phyloP scores from a whole-genome alignment of 1,140 invertebrate genomes.

The Solen grandis region DNA sequence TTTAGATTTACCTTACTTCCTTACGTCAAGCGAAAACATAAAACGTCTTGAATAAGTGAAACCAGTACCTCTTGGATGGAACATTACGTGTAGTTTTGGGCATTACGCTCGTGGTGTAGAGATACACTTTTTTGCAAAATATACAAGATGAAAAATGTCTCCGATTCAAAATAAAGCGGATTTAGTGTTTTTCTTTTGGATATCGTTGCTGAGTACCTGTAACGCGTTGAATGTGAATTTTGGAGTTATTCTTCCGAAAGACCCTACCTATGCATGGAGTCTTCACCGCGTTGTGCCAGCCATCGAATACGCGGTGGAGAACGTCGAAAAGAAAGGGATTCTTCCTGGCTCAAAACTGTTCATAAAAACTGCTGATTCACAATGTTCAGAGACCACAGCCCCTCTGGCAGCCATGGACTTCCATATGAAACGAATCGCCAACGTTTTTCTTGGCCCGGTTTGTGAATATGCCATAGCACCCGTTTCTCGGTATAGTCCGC shows the following conservation, averaged over 20 bases:
- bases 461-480: constrained; percentile 96
- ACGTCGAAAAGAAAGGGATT: constrained; percentile 45
- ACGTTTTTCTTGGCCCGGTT: constrained; percentile 94
- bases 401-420: constrained; percentile 75
- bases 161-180: too few relatives aligned
- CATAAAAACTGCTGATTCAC: constrained; percentile 65
- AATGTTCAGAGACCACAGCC: constrained; percentile 71
- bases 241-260: constrained; percentile 65
- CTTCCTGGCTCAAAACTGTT: constrained; percentile 58
- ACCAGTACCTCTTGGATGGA: too few relatives aligned
- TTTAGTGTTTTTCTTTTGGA: too few relatives aligned
- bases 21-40: too few relatives aligned
- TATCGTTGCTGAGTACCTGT: too few relatives aligned
- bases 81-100: too few relatives aligned
- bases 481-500: constrained; percentile 90
- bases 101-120: too few relatives aligned
- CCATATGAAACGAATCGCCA: constrained; percentile 77
- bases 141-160: too few relatives aligned
- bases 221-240: constrained; percentile 63
- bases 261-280: constrained; percentile 56
- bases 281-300: constrained; percentile 67
- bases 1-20: too few relatives aligned
- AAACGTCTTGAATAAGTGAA: too few relatives aligned
- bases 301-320: constrained; percentile 68
- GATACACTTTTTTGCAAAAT: too few relatives aligned